Conservation (phyloP, 2,888 invertebrate genomes). For the Leucozona laternaria region DNA sequence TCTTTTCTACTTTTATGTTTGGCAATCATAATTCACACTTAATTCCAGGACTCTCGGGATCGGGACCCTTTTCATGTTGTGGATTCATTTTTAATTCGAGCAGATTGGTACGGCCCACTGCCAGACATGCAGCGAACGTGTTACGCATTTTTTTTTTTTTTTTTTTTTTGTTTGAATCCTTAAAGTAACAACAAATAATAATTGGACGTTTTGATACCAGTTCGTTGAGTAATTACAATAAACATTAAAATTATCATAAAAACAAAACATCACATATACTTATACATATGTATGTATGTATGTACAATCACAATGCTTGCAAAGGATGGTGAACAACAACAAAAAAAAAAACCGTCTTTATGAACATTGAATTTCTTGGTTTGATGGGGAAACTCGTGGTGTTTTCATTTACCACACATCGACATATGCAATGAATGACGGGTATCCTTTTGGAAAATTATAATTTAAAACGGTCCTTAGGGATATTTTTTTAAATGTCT, state of each 20-base stretch:
- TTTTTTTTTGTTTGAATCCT: constrained; percentile 33
- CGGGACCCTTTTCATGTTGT: constrained; percentile 33
- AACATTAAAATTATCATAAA: constrained; percentile 70
- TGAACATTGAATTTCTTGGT: constrained; percentile 20
- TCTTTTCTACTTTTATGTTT: constrained; percentile 42
- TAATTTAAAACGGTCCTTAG: constrained; percentile 59
- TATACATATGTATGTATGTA: too few relatives aligned
- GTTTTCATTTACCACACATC: constrained; percentile 48
- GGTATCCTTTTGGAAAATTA: constrained; percentile 54
- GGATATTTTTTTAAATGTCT: constrained; percentile 61
- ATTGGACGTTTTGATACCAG: constrained; percentile 75
- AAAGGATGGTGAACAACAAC: not conserved
- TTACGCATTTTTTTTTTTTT: constrained; percentile 32
- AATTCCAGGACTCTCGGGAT: constrained; percentile 17
- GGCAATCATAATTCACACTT: constrained; percentile 74
- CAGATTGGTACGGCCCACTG: constrained; percentile 71
- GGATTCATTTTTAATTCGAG: constrained; percentile 60
- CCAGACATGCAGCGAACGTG: constrained; percentile 57
- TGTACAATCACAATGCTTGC: not conserved
- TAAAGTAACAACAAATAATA: constrained; percentile 65
- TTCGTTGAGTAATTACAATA: constrained; percentile 76
- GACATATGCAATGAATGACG: constrained; percentile 48
- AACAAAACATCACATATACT: constrained; percentile 27
- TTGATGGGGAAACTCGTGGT: constrained; percentile 64
- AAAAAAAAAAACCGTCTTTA: constrained; percentile 11